Evolutionary conservation across 2,113 vertebrate genomes (phyloP).

Genomic region (Vimba vimba): DNA sequence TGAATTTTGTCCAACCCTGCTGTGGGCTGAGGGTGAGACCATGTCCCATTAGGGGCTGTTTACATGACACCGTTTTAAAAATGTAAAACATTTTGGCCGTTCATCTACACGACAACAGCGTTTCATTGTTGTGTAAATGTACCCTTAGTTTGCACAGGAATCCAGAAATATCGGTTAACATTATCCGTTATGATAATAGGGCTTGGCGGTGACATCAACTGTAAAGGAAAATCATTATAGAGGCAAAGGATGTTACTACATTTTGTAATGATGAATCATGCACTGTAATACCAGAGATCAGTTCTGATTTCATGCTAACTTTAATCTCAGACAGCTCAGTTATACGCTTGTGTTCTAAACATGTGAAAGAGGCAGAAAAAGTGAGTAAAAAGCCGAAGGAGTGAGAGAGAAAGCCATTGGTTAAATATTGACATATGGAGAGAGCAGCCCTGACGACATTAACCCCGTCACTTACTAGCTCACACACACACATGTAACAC

Average conservation of each 20-base stretch:
- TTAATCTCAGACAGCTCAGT: background rate
- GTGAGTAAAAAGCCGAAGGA: background rate
- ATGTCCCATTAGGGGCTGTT: background rate
- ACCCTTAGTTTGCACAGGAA: background rate
- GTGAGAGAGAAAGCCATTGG: constrained; percentile 23
- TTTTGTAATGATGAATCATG: background rate
- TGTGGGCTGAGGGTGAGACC: background rate
- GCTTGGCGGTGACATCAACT: background rate
- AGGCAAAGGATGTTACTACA: background rate
- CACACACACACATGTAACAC: constrained; percentile 25
- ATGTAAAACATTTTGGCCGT: too few species aligned
- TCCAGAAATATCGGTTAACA: background rate
- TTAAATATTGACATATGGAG: constrained; percentile 68
- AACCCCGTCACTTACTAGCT: constrained; percentile 43
- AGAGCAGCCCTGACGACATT: constrained; percentile 45
- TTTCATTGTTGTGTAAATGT: too few species aligned
- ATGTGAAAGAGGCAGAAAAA: background rate
- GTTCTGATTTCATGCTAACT: background rate
- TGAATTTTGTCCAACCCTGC: background rate
- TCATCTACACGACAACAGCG: too few species aligned
- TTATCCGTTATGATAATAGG: background rate
- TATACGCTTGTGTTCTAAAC: background rate
- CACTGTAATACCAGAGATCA: background rate
- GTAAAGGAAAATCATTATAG: background rate
- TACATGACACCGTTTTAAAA: background rate